phyloP scores from a whole-genome alignment of 1,140 invertebrate species.

The Meloidogyne hapla region DNA sequence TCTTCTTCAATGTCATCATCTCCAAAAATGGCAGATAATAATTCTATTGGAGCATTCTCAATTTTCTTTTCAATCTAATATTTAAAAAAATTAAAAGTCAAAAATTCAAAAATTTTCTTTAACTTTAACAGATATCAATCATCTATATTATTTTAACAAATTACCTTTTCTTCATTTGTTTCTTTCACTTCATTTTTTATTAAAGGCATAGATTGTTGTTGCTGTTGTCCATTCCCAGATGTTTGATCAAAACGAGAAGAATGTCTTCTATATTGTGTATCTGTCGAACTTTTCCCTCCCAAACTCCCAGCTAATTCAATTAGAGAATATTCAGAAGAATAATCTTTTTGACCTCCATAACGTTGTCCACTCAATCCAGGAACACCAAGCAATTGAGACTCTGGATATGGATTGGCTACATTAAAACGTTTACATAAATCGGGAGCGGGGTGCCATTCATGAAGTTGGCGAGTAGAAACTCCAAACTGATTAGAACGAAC shows the following conservation, averaged over 20 bases:
- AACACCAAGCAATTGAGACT: conserved; percentile 51
- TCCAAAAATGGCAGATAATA: conserved; percentile 17
- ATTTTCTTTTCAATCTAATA: neutral
- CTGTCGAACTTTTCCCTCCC: neutral
- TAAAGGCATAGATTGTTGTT: neutral
- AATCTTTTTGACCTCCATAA: conserved; percentile 6
- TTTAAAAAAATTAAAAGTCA: too few species aligned
- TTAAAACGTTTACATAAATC: conserved; percentile 90
- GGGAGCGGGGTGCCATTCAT: conserved; percentile 80
- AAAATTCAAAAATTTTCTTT: too few species aligned
- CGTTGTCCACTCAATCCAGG: conserved; percentile 33
- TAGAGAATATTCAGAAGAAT: conserved; percentile 24
- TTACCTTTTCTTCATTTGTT: conserved; percentile 5
- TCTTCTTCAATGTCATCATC: conserved; percentile 14
- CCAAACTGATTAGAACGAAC: conserved; percentile 81
- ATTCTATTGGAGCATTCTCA: conserved; percentile 19
- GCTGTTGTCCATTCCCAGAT: neutral
- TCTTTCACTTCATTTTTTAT: conserved; percentile 5
- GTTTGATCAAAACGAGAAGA: conserved; percentile 26
- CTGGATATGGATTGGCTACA: conserved; percentile 79
- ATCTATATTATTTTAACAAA: neutral
- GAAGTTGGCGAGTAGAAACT: conserved; percentile 73
- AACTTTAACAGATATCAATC: too few species aligned
- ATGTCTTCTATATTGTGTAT: conserved; percentile 1
- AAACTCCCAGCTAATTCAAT: conserved; percentile 22